These are phyloP conservation scores for Darwinula stevensoni DNA, from an alignment of 2,888 invertebrate genomes.

Conservation along the genomic window DNA sequence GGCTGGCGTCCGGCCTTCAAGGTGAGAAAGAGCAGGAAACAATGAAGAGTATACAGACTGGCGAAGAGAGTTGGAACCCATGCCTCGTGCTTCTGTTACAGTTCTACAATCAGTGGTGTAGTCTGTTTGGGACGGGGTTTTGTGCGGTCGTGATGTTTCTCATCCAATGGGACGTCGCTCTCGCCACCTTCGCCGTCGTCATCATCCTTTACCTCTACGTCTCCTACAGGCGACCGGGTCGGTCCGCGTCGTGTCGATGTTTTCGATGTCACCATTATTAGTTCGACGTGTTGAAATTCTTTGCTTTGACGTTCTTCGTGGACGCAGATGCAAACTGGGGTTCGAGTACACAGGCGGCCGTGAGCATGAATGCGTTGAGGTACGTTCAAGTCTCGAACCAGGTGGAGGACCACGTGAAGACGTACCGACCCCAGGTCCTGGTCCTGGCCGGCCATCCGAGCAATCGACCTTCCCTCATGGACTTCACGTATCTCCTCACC, in stretches of 20 bases:
- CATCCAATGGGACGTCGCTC: slow-evolving; percentile 69
- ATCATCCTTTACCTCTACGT: slow-evolving; percentile 70
- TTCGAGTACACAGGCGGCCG: slow-evolving; percentile 82
- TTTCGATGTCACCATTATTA: slow-evolving; percentile 10
- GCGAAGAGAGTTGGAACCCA: neutral
- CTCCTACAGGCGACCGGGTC: slow-evolving; percentile 69
- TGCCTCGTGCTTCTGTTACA: no score
- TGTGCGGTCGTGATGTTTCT: slow-evolving; percentile 77
- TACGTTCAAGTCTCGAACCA: slow-evolving; percentile 59
- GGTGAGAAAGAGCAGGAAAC: no score
- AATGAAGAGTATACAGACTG: no score
- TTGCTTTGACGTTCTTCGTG: no score
- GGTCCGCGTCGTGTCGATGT: no score
- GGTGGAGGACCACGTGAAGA: slow-evolving; percentile 86
- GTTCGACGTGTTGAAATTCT: no score
- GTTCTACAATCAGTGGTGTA: slow-evolving; percentile 80
- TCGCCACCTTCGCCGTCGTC: slow-evolving; percentile 66
- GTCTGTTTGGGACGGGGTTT: slow-evolving; percentile 45
- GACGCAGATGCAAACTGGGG: slow-evolving; percentile 95
- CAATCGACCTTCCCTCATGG: slow-evolving; percentile 55
- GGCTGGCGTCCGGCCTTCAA: slow-evolving; percentile 18
- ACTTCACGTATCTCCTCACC: slow-evolving; percentile 67
- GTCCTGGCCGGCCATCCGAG: slow-evolving; percentile 59
- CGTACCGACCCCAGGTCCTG: slow-evolving; percentile 75
- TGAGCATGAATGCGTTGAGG: slow-evolving; percentile 64